Base-by-base conservation (phyloP, 2,797 vertebrate genomes). In the Gephyroberyx darwinii region DNA sequence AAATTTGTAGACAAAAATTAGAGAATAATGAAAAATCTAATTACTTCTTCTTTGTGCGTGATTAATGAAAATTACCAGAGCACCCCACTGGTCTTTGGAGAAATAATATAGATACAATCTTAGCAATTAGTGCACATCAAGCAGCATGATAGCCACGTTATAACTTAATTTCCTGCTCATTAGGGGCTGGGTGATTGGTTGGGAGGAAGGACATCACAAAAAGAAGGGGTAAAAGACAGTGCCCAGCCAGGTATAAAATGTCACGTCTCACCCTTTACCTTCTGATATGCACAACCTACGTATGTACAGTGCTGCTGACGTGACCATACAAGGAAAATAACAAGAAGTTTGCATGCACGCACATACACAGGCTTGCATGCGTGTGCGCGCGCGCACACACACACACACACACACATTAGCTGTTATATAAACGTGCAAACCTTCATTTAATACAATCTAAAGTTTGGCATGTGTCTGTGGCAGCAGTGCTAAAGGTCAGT, bases 111-210 rank as follows among this genome's bases (percentile, higher is more conserved):
- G 86, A 89, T 88, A 93, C 80, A 93, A 94, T 95, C 90, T 90
- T 80, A 81, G 90, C 90, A 95, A 95, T 96, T 95, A 95, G 86
- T 76, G 78, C 86, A 92, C 78, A 94, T 93, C 88, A 91, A 85
- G 82, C 84, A 89, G 84, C 83, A 91, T 88, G 84, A 92, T 92
- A 93, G 80, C 82, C 84, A 92, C 82, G 79, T 92, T 93, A 91
- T 90, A 87, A 82, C 82, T 93, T 94, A 93, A 94, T 94, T 94
- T 93, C 92, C 92, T 93, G 91, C 91, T 93, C 89, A 94, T 93
- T 94, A 94, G 65, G 43, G 76, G 74, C 62, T 82, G 90, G 77
- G 69, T 81, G 83, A 93, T 90, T 80, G 88, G 63, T 81, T 72
- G 75, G 71, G 67, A 68, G 68, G 55, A 71, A 74, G 72, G 70